Base-by-base conservation (phyloP, 2,888 invertebrate species). In the Drosophila siamana region DNA sequence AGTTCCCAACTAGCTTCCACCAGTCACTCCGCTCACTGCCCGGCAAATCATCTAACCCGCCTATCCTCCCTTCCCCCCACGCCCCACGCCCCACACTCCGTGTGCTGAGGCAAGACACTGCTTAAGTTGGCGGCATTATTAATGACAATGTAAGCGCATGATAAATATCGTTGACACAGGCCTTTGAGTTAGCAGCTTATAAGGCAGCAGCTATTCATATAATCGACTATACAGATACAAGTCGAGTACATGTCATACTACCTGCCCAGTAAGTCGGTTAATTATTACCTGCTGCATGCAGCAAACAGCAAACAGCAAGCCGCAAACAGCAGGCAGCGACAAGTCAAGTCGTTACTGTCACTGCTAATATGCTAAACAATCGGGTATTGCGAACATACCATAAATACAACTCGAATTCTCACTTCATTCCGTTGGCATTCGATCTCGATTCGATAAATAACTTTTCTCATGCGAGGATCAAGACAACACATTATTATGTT, bases 151-250 rank as follows among this genome's bases (percentile, higher is more conserved):
- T 76, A 87, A 77, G 76, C 72, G 70, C 79, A 68, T 81, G 80
- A 85, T 89, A 85, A 85, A 84, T 84, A 87, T 85, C 71, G 72
- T 87, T 89, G 83, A 89, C 89, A 85, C 88, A 78, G 67, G 68
- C 76, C 67, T 63, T 78, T 63, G 61, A 72, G 59, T 46, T 76
- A 41, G 30, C 60, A 59, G 61, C 70, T 47, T 48, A 55, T 65
- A 51, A 51, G 43, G 55, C 55, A 55, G 41, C 41, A 54, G 41
- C 8, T 11, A 38, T 48, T 33, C 19, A 2, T 4, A 41, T 19
- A 19, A 41, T 19, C 41, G 5, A 41, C 9, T 55, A 41, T 55
- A 13, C 9, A 41, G 13, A 41, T 22, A 55, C 4, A 22, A n/a
- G 52, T 41, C 13, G 33, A 52, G 47, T 61, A 57, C 56, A 51